Conservation (phyloP, 2,797 vertebrate genomes). For the Siniperca obscura region DNA sequence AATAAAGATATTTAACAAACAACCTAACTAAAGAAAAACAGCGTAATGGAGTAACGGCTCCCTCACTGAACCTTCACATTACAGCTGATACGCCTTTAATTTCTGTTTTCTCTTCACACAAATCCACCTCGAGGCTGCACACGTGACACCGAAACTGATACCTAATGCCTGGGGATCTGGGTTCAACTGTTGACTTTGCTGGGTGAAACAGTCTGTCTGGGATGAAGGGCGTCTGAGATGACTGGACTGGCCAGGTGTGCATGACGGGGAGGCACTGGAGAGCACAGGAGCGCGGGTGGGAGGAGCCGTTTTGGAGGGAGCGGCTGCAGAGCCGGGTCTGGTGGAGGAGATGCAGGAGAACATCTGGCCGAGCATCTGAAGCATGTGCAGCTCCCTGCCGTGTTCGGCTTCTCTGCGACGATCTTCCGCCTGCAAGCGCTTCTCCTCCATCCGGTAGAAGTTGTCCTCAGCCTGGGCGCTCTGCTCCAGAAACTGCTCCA, state of each 20-base stretch:
- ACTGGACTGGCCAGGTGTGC: conserved; percentile 75
- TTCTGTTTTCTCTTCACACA: conserved; percentile 36
- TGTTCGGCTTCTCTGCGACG: conserved; percentile 89
- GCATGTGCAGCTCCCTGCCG: conserved; percentile 90
- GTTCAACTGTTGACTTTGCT: conserved; percentile 62
- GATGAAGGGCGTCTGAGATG: conserved; percentile 72
- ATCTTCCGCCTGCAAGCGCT: conserved; percentile 91
- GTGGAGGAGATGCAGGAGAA: conserved; percentile 86
- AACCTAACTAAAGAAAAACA: conserved; percentile 14
- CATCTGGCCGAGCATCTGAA: conserved; percentile 94
- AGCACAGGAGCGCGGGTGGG: conserved; percentile 67
- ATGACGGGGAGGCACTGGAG: conserved; percentile 73
- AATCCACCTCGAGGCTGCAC: conserved; percentile 42
- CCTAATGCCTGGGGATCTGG: conserved; percentile 74
- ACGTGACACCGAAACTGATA: conserved; percentile 60
- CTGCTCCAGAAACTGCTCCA: conserved; percentile 94
- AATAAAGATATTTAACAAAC: background rate
- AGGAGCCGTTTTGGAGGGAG: conserved; percentile 61
- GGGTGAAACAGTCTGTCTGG: conserved; percentile 69
- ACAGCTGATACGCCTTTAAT: conserved; percentile 31
- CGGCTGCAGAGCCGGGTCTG: conserved; percentile 70
- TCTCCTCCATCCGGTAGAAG: conserved; percentile 92
- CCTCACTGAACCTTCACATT: conserved; percentile 27
- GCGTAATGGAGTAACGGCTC: background rate
- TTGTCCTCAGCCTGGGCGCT: conserved; percentile 91